Evolutionary conservation across 2,888 invertebrate genomes (phyloP), one percentile per base, ranked within the genome.

Genomic region (Cataglyphis rosenhaueri): DNA sequence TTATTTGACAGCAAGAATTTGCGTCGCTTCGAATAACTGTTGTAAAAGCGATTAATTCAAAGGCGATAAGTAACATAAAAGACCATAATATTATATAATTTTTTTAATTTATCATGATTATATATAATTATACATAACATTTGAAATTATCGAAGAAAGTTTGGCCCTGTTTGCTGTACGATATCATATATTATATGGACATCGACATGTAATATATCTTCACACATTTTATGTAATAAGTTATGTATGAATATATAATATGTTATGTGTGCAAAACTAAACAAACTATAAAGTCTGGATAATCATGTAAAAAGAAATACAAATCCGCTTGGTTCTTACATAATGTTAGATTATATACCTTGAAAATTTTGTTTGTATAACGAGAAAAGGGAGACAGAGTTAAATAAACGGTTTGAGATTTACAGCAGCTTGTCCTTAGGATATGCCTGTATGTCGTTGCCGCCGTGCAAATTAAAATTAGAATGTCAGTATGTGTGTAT

Each of bases 221-320:
- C 3, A n/a, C 52, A 52, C 8, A 52, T 8, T 66, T 68, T 55
- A 10, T 66, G n/a, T 29, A 48, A 76, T 38, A 52, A 12, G 29
- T 38, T 25, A 25, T 25, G 15, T 32, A 68, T 76, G n/a, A 68
- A 55, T 75, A 44, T 5, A 62, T 71, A 48, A 52, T 66, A 18
- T 10, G 25, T 62, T 38, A n/a, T 18, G 18, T 41, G 25, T 18
- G 25, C 12, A 8, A 57, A 55, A 32, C 29, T 29, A 29, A 25
- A 21, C 18, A 9, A n/a, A 38, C 18, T 3, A 64, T 38, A 15
- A 66, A 66, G 6, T 25, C 8, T 38, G 18, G 15, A 41, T 57
- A 57, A 41, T 61, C 3, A 57, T 57, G 68, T 10, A 70, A 41
- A 21, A 15, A 38, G 25, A 41, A 55, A 66, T 10, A 25, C 21